These are phyloP conservation scores for Calephelis perditalis DNA, from an alignment of 2,888 invertebrate genomes.

Conservation along the genomic window DNA sequence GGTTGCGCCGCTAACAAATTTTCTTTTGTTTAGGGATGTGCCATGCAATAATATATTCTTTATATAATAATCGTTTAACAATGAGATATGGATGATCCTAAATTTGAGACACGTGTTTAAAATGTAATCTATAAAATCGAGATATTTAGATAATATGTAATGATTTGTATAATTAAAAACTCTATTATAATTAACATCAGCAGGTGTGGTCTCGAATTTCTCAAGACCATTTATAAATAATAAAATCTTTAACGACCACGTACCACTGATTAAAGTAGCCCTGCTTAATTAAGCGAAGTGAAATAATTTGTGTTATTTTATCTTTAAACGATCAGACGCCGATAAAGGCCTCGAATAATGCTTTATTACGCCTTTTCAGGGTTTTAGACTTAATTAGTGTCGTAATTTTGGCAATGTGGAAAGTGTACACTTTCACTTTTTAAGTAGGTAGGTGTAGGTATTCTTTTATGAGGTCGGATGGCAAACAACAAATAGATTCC, in stretches of 20 bases:
- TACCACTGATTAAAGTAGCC: constrained; percentile 5
- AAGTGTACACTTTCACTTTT: not conserved
- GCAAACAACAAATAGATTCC: no score
- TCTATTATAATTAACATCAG: not conserved
- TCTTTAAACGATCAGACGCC: constrained; percentile 7
- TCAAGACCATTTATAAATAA: constrained; percentile 4
- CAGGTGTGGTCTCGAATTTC: constrained; percentile 5
- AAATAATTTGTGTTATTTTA: constrained; percentile 12
- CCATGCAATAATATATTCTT: no score
- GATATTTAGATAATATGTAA: not conserved
- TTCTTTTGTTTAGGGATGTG: no score
- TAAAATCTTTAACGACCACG: constrained; percentile 1
- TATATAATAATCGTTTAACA: no score
- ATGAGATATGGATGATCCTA: no score
- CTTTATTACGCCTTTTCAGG: constrained; percentile 7
- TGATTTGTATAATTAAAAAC: not conserved
- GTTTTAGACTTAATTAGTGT: constrained; percentile 1
- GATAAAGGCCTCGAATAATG: constrained; percentile 6
- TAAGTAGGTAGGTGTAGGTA: no score
- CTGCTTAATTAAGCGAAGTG: constrained; percentile 4
- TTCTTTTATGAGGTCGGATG: no score
- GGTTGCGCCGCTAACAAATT: no score
- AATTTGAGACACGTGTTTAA: no score
- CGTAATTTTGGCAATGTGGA: not conserved
- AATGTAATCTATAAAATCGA: no score